Base-by-base conservation (phyloP, 2,888 invertebrate genomes). In the Girardia tigrina region DNA sequence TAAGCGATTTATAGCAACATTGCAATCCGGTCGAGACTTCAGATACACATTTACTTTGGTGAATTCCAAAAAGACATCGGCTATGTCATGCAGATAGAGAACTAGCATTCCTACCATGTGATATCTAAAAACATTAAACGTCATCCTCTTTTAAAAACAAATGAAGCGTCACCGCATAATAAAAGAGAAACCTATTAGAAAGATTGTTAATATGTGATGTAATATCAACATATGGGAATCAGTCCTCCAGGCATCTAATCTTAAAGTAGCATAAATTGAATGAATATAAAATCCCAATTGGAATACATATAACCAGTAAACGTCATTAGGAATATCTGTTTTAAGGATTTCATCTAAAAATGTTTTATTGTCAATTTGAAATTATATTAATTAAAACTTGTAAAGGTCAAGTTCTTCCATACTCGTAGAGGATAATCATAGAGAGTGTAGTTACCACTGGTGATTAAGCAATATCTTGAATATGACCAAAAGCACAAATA, bases 201-300 rank as follows among this genome's bases (percentile, higher is more conserved):
- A 69, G 36, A 81, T 77, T 1, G 83, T 82, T n/a, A 84, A 75
- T 29, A 82, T 76, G 78, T 84, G 84, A 79, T 84, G 84, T 42
- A 82, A 78, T 42, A 84, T 77, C 81, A 84, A 80, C 23, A 82
- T 80, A 26, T 79, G 70, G 28, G 82, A 81, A 78, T 85, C 85
- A 77, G 82, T 83, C 28, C 85, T 78, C 84, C 84, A 83, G 56
- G 80, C 77, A 79, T 85, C 85, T 82, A 85, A 81, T 78, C 82
- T 84, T 20, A 85, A 42, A 1, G 85, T 84, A 23, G 82, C 84
- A 79, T 85, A 86, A 28, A 85, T 79, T 20, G 85, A 84, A 78
- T 86, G 85, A 26, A 85, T 71, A 78, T 85, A 85, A 79, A 85
- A 86, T 4, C 82, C 81, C 42, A 82, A 80, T 79, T 86, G 82